phyloP scores from a whole-genome alignment of 1,140 invertebrate species.

The Trachymyrmex septentrionalis region DNA sequence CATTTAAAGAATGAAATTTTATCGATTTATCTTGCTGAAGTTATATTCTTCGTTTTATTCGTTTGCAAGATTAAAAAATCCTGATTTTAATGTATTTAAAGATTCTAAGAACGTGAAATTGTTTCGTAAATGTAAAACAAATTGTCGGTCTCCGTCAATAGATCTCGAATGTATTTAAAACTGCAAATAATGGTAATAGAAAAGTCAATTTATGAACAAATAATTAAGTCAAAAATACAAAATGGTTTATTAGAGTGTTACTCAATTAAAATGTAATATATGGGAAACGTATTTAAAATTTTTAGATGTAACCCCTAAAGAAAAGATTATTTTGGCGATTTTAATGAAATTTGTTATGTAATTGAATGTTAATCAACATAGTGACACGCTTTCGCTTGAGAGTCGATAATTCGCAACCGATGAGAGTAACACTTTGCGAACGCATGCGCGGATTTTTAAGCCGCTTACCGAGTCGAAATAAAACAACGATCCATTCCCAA shows the following conservation, averaged over 20 bases:
- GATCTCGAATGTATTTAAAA: neutral
- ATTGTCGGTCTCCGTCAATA: neutral
- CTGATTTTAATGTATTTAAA: neutral
- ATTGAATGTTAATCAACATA: constrained; percentile 19
- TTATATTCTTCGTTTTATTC: too few relatives aligned
- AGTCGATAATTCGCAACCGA: constrained; percentile 33
- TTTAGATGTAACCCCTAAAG: neutral
- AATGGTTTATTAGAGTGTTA: too few relatives aligned
- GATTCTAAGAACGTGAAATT: neutral
- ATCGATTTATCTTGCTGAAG: too few relatives aligned
- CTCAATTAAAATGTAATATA: too few relatives aligned
- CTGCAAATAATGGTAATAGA: too few relatives aligned
- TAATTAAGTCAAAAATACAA: too few relatives aligned
- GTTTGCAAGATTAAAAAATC: neutral
- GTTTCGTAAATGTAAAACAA: neutral
- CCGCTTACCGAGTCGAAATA: neutral
- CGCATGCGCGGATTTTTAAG: constrained; percentile 57
- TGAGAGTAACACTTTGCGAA: constrained; percentile 19
- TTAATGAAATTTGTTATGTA: neutral
- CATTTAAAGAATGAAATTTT: too few relatives aligned
- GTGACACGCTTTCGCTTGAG: constrained; percentile 13
- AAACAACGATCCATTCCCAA: neutral
- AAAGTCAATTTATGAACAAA: too few relatives aligned
- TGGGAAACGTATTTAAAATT: too few relatives aligned
- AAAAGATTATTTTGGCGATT: constrained; percentile 1